Percentiles rank a stretch among this genome's conserved stretches.
Conservation (phyloP, 2,797 vertebrate genomes). For the Acanthurus tractus region DNA sequence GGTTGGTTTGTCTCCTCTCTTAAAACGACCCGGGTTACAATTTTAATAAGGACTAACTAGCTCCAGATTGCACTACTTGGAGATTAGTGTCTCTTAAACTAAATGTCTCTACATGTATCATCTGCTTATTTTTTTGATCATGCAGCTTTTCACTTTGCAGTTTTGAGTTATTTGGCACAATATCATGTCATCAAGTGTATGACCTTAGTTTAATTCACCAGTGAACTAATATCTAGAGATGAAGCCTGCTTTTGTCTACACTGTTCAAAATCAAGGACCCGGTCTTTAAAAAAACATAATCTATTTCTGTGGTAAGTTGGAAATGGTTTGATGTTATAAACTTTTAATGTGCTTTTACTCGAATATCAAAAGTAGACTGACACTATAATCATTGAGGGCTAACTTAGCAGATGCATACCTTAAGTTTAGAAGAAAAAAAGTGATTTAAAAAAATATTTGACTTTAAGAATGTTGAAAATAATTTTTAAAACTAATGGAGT, state of each 20-base stretch:
- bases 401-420: not conserved
- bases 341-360: not conserved
- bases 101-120: not conserved
- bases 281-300: not conserved
- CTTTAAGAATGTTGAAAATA: not conserved
- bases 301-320: no score
- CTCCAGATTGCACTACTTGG: not conserved
- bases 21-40: no score
- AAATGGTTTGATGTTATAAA: no score
- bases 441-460: not conserved
- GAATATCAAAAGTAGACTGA: not conserved
- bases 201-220: no score
- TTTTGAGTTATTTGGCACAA: not conserved
- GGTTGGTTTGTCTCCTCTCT: no score
- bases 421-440: not conserved
- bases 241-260: not conserved
- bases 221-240: not conserved
- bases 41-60: not conserved
- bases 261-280: not conserved
- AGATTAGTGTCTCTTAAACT: not conserved
- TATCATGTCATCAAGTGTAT: not conserved
- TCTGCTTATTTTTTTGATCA: not conserved
- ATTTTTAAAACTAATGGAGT: not conserved
- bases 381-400: not conserved
- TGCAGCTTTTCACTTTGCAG: not conserved